These are phyloP conservation scores for Chaunax sp. DNA, from an alignment of 2,797 vertebrate species.

Conservation along the genomic window DNA sequence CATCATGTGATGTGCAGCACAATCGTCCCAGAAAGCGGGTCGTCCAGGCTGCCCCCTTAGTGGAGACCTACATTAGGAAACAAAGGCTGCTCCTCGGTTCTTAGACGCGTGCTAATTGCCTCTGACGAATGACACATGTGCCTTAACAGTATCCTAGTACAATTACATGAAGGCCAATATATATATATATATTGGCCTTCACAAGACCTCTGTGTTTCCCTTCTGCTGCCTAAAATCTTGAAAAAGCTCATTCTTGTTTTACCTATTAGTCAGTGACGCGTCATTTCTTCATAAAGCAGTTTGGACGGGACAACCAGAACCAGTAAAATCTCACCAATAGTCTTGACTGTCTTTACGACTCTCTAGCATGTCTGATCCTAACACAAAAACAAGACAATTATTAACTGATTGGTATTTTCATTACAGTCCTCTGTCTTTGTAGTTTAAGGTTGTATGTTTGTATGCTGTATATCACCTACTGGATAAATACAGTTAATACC, in stretches of 20 bases:
- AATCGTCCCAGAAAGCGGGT: constrained; percentile 69
- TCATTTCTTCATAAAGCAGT: constrained; percentile 22
- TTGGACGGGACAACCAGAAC: constrained; percentile 10
- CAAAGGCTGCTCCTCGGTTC: constrained; percentile 66
- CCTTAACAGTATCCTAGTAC: constrained; percentile 40
- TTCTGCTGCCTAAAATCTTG: constrained; percentile 1
- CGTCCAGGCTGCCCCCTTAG: constrained; percentile 61
- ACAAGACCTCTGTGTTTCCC: too few relatives aligned
- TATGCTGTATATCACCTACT: neutral
- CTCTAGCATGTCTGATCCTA: too few relatives aligned
- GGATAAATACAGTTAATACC: neutral
- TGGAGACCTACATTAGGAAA: constrained; percentile 78
- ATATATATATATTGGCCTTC: too few relatives aligned
- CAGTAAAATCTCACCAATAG: neutral
- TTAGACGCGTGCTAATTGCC: constrained; percentile 19
- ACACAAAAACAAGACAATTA: too few relatives aligned
- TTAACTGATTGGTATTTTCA: too few relatives aligned
- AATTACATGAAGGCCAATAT: constrained; percentile 41
- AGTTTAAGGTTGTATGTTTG: too few relatives aligned
- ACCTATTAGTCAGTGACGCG: constrained; percentile 17
- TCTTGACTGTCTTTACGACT: constrained; percentile 10
- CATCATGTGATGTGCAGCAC: constrained; percentile 72
- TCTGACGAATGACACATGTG: constrained; percentile 52
- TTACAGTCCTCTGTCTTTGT: too few relatives aligned
- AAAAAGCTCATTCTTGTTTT: constrained; percentile 5